Evolutionary conservation across 2,113 vertebrate genomes (phyloP), one percentile per base, ranked within the genome.

Genomic region (Pyrgilauda ruficollis): DNA sequence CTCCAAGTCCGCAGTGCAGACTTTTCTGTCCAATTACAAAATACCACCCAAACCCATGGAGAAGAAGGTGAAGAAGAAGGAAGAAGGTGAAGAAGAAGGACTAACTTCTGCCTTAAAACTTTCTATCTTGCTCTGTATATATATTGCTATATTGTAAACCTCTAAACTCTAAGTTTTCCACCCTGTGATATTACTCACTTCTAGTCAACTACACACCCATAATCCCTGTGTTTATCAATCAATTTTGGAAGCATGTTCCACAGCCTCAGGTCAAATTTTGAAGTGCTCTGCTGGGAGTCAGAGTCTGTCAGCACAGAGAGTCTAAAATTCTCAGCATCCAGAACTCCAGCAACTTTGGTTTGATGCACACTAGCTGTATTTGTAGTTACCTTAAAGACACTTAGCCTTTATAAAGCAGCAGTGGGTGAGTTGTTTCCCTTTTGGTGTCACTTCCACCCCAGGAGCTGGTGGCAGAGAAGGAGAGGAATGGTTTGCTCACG

Each of bases 401-500:
- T 20, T 20, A 41, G 15, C 13, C 37, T 79, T 5, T 7, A 76
- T 43, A 63, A 70, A 33, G 61, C 37, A 74, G 15, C 41, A 47
- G 35, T 43, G 30, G 61, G 6, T 94, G 31, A 86, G 28, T 49
- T 15, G 7, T 92, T 84, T 63, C 49, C 52, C 67, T 89, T 88
- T 61, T 35, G 12, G 55, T 89, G 87, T 86, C 59, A 0, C 77
- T 91, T 73, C 47, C 58, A 93, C 76, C 44, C 47, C 84, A 99
- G 99, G 99, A 99, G 97, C 97, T 99, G 96, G 98, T 99, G 84
- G 88, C 98, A 73, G 99, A 99, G 88, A 99, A 99, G 97, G 99
- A 99, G 95, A 99, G 99, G 96, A 98, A 94, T 0, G 97, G 86
- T 41, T 96, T 99, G 35, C 98, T 98, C 39, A 98, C 99, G 86